Evolutionary conservation across 2,113 vertebrate genomes (phyloP).

Genomic region (Peucedramus taeniatus): DNA sequence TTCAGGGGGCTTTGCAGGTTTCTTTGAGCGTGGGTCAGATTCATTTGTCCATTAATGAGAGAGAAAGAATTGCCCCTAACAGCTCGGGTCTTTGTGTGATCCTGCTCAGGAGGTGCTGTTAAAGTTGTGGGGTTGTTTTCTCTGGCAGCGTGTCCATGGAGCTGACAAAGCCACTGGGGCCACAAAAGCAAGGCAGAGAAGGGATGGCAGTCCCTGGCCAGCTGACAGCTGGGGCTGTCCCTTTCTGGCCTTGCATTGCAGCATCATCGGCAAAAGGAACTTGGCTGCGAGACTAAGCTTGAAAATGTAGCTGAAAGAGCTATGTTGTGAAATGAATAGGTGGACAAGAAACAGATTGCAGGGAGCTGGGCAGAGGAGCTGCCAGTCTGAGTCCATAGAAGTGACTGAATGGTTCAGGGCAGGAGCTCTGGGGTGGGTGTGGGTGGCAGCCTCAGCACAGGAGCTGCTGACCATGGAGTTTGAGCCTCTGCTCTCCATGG

Average conservation of each 20-base stretch:
- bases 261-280: neutral
- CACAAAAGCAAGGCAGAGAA: neutral
- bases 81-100: neutral
- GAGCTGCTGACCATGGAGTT: neutral
- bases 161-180: neutral
- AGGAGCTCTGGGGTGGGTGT: neutral
- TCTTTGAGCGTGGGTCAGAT: neutral
- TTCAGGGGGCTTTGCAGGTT: neutral
- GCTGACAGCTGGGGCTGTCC: constrained; percentile 3
- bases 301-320: neutral
- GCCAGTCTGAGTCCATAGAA: neutral
- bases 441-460: neutral
- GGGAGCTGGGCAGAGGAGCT: neutral
- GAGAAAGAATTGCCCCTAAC: neutral
- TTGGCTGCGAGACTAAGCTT: neutral
- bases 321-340: neutral
- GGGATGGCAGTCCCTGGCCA: neutral
- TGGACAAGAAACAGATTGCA: neutral
- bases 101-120: neutral
- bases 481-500: neutral
- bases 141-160: constrained; percentile 15
- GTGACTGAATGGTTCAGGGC: neutral
- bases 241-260: neutral
- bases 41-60: neutral
- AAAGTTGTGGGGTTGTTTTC: neutral